Evolutionary conservation across 1,140 invertebrate species (phyloP), one percentile per base, ranked within the genome.

Genomic region (Drosophila obscura): DNA sequence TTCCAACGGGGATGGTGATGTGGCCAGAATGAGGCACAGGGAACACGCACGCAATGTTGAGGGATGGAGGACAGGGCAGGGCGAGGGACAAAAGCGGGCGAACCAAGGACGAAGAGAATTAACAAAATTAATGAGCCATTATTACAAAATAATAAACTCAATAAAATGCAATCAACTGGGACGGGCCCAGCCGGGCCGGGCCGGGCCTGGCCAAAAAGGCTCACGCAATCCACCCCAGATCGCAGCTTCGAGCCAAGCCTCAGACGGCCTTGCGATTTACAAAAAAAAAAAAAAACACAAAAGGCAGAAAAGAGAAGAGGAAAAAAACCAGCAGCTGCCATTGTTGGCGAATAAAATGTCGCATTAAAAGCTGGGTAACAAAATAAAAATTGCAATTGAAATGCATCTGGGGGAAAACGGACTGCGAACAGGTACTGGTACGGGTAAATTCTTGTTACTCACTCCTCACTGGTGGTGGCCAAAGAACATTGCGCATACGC

Each of bases 331-430:
- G 56, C 19, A 63, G 50, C 35, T 46, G 8, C 41, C 55, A 72
- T 57, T 57, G 56, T 72, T 72, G 41, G 41, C 55, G 46, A 60
- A 72, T 72, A 72, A 72, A 72, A 72, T 51, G 55, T 41, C 35
- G 45, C 52, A 68, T 69, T 68, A 57, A 69, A 49, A 28, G 49
- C 64, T 22, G 48, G 53, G n/a, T 52, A 49, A 31, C 13, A 53
- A 52, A 73, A 73, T 64, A 64, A 52, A 74, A 74, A 74, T 58
- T 65, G 53, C 60, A 74, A 74, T 74, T 74, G 60, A 74, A 73
- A 64, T 64, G 51, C 60, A 65, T 52, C 52, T 46, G 24, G 44
- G 52, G 57, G 65, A 49, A 55, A 49, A 58, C 39, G 57, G 35
- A 39, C 11, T 39, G 35, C 4, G 35, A 4, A 0, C 3, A 35